Conservation (phyloP, 2,113 vertebrate species). For the Copsychus sechellarum region DNA sequence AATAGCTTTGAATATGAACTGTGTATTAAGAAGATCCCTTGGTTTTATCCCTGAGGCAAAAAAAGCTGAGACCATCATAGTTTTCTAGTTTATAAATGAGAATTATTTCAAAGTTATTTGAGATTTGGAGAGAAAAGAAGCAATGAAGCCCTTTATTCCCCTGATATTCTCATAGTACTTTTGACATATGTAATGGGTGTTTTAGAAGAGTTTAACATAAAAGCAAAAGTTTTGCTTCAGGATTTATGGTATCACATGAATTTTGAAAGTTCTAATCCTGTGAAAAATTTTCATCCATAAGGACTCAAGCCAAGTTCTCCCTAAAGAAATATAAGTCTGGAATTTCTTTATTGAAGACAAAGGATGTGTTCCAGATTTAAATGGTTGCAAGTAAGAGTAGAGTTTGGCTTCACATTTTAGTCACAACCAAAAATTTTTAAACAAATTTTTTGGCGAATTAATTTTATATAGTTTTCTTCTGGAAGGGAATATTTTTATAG, state of each 20-base stretch:
- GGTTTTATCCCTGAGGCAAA: neutral
- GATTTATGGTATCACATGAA: neutral
- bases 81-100: neutral
- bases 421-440: neutral
- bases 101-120: neutral
- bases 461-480: neutral
- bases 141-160: neutral
- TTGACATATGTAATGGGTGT: accelerated
- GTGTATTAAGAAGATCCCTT: neutral
- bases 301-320: neutral
- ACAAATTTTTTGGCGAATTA: neutral
- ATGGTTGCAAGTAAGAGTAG: neutral
- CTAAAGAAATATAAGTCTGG: neutral
- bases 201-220: neutral
- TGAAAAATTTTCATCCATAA: neutral
- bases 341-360: neutral
- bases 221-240: neutral
- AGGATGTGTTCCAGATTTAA: neutral
- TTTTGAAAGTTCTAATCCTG: neutral
- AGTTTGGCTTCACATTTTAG: neutral
- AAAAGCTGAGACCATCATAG: neutral
- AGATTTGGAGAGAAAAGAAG: neutral
- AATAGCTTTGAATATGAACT: neutral
- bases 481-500: neutral
- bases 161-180: neutral